Conservation (phyloP, 2,888 invertebrate species). For the Thumatha senex region DNA sequence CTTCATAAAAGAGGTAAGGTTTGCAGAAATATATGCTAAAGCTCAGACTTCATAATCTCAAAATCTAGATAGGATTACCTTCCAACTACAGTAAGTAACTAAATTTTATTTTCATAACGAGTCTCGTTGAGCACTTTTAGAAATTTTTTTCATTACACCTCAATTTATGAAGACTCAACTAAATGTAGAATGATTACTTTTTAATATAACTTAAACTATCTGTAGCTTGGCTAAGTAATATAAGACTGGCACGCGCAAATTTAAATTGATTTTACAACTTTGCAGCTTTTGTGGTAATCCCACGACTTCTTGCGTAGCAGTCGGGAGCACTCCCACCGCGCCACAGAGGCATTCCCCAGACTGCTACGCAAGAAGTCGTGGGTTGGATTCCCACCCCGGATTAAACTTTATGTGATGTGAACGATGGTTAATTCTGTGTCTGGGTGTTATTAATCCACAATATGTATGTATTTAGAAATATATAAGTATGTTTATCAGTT, state of each 20-base stretch:
- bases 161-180: conserved; percentile 16
- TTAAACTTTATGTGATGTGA: no score
- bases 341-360: no score
- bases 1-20: no score
- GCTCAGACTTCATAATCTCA: background rate
- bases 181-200: conserved; percentile 16
- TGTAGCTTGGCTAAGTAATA: background rate
- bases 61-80: background rate
- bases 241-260: background rate
- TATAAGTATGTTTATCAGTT: no score
- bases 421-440: no score
- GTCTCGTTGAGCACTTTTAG: conserved; percentile 19
- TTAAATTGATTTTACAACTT: background rate
- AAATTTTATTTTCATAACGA: conserved; percentile 28
- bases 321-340: no score
- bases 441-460: no score
- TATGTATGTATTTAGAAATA: no score
- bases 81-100: conserved; percentile 4
- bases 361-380: no score
- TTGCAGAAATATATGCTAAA: background rate
- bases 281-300: no score
- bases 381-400: no score
- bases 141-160: conserved; percentile 24
- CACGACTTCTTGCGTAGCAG: no score
- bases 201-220: conserved; percentile 14